Percentiles rank a stretch among this genome's conserved stretches.
phyloP scores from a whole-genome alignment of 2,113 vertebrate species.

The Quiscalus mexicanus region DNA sequence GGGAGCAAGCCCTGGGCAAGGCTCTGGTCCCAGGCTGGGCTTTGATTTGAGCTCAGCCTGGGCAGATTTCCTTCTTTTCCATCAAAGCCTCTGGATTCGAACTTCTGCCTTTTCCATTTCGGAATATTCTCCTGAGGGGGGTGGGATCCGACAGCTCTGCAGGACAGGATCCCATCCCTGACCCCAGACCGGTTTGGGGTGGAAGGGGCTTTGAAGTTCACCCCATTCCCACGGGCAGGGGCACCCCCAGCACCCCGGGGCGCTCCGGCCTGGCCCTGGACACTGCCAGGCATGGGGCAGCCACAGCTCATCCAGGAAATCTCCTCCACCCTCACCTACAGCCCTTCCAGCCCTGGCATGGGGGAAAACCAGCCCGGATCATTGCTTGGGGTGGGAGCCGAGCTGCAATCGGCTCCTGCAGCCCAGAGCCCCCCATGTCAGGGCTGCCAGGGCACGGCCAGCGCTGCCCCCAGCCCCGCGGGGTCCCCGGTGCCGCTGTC shows the following conservation, averaged over 20 bases:
- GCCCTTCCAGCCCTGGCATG: no score
- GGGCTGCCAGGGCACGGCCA: no score
- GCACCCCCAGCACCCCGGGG: background rate
- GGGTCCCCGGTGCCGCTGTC: background rate
- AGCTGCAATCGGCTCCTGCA: no score
- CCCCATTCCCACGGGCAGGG: background rate
- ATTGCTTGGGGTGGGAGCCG: no score
- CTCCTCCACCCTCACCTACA: no score
- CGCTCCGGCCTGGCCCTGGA: accelerated
- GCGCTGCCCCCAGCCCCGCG: background rate
- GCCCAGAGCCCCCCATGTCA: no score
- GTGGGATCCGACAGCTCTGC: background rate
- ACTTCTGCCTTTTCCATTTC: background rate
- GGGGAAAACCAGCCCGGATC: no score
- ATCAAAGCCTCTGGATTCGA: background rate
- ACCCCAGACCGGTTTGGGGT: accelerated
- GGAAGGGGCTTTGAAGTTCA: accelerated
- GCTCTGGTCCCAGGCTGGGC: background rate
- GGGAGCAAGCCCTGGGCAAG: background rate
- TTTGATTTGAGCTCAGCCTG: background rate
- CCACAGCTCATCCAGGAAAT: no score
- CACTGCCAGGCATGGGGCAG: no score
- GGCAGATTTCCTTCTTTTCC: background rate
- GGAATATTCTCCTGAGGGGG: background rate
- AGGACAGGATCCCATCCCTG: background rate